Base-by-base conservation (phyloP, 2,113 vertebrate genomes). In the Antechinus stuartii region DNA sequence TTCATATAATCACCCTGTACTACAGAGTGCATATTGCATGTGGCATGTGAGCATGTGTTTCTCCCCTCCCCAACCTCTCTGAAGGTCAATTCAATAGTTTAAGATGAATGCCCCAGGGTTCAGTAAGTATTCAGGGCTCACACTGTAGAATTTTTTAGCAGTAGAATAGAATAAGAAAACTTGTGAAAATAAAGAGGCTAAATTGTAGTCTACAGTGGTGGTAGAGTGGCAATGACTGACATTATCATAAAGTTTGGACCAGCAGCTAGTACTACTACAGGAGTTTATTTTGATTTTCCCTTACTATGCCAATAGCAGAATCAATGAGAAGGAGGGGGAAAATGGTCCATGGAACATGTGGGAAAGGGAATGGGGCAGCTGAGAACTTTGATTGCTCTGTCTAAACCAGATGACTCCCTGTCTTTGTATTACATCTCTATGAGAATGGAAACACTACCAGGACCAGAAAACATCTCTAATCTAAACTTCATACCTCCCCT, bases 41-140 rank as follows among this genome's bases (percentile, higher is more conserved):
- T 92, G 47, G 94, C 46, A 89, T 95, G 94, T 97, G 97, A 96
- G 96, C 92, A 97, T 96, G 95, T 96, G 94, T 97, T 97, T 97
- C 96, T 96, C 96, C 96, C 95, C 97, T 96, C 96, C 89, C 96
- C 56, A 92, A 93, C 68, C 35, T 57, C 96, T 97, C 14, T 1
- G 95, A 96, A 35, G 89, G 90, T 97, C 91, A 95, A 96, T 93
- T 96, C 42, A 89, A 95, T 89, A 93, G 54, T 9, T 57, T 26
- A 68, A 96, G 52, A 94, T 14, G 54, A 92, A 96, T 3, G 3
- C 76, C 89, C 0, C 0, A 22, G 57, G 1, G 54, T 90, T 6
- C 97, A 26, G 94, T 96, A 84, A 93, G 55, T 94, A 97, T 95
- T 93, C 55, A 93, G 61, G 92, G 96, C 90, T 68, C 52, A 12